Percentiles rank a stretch among this genome's conserved stretches.
These are phyloP conservation scores for Zosterops borbonicus DNA, from an alignment of 2,113 vertebrate species.

Conservation along the genomic window DNA sequence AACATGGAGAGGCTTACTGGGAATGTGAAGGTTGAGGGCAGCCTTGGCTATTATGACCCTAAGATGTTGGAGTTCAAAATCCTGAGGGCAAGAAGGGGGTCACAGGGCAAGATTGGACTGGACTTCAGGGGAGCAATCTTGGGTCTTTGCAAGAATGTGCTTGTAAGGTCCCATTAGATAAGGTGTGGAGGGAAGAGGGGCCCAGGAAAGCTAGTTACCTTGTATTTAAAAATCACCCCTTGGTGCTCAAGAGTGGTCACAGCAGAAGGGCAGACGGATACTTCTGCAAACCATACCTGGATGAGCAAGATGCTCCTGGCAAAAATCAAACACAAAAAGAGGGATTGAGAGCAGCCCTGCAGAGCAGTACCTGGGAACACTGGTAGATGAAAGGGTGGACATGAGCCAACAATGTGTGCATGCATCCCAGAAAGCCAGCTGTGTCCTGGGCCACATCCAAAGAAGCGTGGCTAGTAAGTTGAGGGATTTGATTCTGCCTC, in stretches of 20 bases:
- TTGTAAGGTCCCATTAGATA: background rate
- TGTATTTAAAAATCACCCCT: background rate
- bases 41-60: background rate
- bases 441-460: background rate
- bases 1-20: background rate
- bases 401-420: background rate
- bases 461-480: fast-evolving
- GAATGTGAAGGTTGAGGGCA: background rate
- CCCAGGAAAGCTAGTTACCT: background rate
- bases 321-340: background rate
- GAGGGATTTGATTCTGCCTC: background rate
- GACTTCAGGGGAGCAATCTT: background rate
- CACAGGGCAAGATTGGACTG: background rate
- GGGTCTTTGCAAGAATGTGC: background rate
- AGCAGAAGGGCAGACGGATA: background rate
- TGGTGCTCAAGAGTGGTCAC: background rate
- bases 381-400: background rate
- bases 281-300: background rate
- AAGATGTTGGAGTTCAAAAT: background rate
- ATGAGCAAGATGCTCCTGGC: background rate
- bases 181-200: background rate
- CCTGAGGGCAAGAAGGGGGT: background rate
- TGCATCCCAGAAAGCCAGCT: background rate
- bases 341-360: background rate
- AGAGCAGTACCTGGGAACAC: background rate